Evolutionary conservation across 2,888 invertebrate genomes (phyloP).

Genomic region (Strigamia maritima): DNA sequence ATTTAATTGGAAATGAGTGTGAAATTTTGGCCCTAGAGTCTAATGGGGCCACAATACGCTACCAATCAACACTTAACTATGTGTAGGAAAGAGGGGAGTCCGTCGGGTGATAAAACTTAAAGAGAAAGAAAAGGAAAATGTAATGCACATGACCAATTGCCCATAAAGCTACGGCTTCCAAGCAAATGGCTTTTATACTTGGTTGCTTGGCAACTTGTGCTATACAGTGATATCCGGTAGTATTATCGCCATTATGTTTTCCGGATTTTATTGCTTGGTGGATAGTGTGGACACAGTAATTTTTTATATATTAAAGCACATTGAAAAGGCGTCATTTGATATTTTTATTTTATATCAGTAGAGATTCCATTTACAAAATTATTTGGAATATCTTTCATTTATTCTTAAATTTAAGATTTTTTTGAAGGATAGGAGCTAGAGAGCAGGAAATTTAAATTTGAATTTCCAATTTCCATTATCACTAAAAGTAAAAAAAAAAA

Average conservation of each 20-base stretch:
- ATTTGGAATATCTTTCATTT: background rate
- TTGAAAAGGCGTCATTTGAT: background rate
- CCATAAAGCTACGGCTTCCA: slow-evolving; percentile 23
- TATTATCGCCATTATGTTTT: slow-evolving; percentile 16
- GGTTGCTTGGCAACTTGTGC: background rate
- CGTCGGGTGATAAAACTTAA: background rate
- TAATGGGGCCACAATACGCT: background rate
- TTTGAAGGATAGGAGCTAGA: too few species aligned
- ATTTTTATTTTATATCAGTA: background rate
- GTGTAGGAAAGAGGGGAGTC: background rate
- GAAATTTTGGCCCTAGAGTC: background rate
- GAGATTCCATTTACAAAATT: background rate
- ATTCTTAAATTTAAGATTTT: too few species aligned
- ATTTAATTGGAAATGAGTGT: background rate
- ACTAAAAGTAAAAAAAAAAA: too few species aligned
- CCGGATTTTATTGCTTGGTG: background rate
- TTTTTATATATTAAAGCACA: slow-evolving; percentile 2
- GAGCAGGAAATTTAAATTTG: too few species aligned
- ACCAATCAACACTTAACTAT: background rate
- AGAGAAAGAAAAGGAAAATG: background rate
- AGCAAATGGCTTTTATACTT: slow-evolving; percentile 17
- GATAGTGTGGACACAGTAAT: background rate
- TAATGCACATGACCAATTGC: slow-evolving; percentile 6
- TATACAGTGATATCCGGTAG: slow-evolving; percentile 12
- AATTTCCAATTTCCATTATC: too few species aligned